A percentile compares a stretch with the other conserved stretches of the same genome.
These are phyloP conservation scores for Capromys pilorides DNA, from an alignment of 2,797 vertebrate genomes.

Conservation along the genomic window DNA sequence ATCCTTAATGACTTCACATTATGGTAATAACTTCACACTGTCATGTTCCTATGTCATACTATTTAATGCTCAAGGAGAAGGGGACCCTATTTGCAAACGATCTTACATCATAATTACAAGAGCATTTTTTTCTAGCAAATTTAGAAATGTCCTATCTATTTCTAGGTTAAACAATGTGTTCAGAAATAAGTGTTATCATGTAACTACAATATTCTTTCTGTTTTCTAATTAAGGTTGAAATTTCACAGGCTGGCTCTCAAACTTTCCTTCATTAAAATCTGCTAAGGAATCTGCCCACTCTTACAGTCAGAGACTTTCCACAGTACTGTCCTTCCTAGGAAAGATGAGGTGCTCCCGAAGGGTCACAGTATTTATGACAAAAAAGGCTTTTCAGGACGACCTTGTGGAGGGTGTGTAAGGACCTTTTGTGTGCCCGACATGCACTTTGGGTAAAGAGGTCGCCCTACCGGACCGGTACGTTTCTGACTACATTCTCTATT, in stretches of 20 bases:
- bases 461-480: background rate
- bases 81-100: background rate
- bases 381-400: background rate
- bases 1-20: background rate
- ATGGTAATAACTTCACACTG: background rate
- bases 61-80: conserved; percentile 1
- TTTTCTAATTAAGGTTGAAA: conserved; percentile 15
- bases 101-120: background rate
- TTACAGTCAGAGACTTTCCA: background rate
- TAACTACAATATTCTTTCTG: background rate
- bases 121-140: background rate
- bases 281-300: background rate
- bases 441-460: background rate
- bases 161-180: background rate
- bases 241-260: background rate
- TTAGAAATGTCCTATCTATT: background rate
- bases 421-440: background rate
- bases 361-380: background rate
- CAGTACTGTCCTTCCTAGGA: background rate
- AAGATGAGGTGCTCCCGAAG: background rate
- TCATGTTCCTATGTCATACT: background rate
- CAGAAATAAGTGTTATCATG: background rate
- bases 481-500: background rate
- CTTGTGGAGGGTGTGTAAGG: background rate
- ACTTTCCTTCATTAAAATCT: background rate